Evolutionary conservation across 2,797 vertebrate genomes (phyloP).

Genomic region (Dendrocincla tyrannina): DNA sequence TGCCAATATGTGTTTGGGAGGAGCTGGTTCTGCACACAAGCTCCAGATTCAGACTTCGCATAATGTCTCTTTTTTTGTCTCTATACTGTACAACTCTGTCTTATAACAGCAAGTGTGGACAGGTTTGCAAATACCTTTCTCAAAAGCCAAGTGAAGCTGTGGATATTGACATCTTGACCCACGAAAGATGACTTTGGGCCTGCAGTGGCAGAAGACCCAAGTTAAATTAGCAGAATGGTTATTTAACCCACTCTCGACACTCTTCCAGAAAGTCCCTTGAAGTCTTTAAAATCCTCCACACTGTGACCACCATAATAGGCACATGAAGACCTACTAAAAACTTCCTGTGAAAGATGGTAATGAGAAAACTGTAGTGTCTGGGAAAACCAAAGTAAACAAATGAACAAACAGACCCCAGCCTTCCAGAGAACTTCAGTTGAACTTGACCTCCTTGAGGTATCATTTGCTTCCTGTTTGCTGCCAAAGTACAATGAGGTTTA

Average conservation of each 20-base stretch:
- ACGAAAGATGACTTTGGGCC: neutral
- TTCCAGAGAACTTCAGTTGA: neutral
- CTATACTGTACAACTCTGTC: accelerated
- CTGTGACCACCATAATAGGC: neutral
- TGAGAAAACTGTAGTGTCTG: slow-evolving; percentile 30
- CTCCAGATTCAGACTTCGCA: neutral
- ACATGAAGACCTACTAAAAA: slow-evolving; percentile 15
- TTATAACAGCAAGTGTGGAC: neutral
- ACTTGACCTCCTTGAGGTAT: slow-evolving; percentile 19
- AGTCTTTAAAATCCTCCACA: neutral
- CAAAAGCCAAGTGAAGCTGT: neutral
- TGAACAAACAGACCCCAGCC: neutral
- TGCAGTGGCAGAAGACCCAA: neutral
- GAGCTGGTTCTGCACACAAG: neutral
- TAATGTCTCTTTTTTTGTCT: neutral
- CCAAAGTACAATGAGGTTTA: slow-evolving; percentile 46
- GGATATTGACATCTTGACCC: neutral
- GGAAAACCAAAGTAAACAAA: slow-evolving; percentile 14
- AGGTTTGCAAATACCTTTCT: neutral
- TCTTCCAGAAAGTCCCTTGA: neutral
- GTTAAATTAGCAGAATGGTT: neutral
- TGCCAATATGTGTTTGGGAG: neutral
- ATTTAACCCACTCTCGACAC: neutral
- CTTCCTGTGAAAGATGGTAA: slow-evolving; percentile 36
- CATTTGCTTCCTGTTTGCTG: slow-evolving; percentile 54